A percentile compares a stretch with the other conserved stretches of the same genome.
Conservation (phyloP, 1,140 invertebrate species). For the Eurosta solidaginis region DNA sequence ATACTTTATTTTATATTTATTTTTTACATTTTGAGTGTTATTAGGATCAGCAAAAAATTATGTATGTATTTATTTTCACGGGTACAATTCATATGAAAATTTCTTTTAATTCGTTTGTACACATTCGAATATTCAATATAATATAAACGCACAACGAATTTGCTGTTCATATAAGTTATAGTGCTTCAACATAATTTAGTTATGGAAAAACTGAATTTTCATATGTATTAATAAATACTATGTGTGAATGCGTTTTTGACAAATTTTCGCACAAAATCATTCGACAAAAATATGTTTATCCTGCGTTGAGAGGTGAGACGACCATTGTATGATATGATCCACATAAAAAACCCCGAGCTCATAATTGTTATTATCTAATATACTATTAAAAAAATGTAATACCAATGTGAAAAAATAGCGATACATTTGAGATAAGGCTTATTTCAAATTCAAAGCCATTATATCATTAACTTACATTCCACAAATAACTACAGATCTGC, state of each 20-base stretch:
- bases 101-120: neutral
- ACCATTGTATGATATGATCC: too few relatives aligned
- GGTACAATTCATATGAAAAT: neutral
- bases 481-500: too few relatives aligned
- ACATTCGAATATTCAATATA: neutral
- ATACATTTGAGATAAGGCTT: too few relatives aligned
- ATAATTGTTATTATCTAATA: too few relatives aligned
- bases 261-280: neutral
- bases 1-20: too few relatives aligned
- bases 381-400: too few relatives aligned
- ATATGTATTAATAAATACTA: neutral
- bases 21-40: neutral
- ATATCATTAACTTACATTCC: too few relatives aligned
- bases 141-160: neutral
- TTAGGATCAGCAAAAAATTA: neutral
- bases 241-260: neutral
- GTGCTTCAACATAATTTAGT: neutral
- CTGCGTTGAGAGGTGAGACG: neutral
- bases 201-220: neutral
- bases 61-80: neutral
- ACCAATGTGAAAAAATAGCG: too few relatives aligned
- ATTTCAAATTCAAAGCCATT: too few relatives aligned
- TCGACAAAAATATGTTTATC: neutral
- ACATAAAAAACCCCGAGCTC: too few relatives aligned
- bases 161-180: neutral